Evolutionary conservation across 2,797 vertebrate species (phyloP).

Genomic region (Chanos chanos): DNA sequence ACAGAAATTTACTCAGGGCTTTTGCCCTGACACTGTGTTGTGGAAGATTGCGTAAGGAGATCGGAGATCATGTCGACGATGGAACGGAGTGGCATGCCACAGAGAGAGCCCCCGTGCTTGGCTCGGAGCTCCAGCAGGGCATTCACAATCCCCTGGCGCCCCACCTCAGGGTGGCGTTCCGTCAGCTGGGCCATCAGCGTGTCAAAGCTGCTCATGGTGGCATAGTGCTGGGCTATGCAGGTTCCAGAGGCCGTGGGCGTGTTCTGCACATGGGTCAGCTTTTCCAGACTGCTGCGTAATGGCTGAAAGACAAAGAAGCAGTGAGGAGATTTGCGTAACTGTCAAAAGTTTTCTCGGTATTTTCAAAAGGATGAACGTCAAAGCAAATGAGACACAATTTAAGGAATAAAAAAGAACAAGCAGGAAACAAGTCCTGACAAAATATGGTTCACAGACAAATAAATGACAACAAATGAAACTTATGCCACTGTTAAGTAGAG

Average conservation of each 20-base stretch:
- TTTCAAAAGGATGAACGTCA: too few relatives aligned
- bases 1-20: too few relatives aligned
- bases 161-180: constrained; percentile 47
- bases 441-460: too few relatives aligned
- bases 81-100: constrained; percentile 51
- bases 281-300: constrained; percentile 28
- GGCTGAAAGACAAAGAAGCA: neutral
- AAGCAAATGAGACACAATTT: too few relatives aligned
- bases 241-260: constrained; percentile 50
- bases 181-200: constrained; percentile 57
- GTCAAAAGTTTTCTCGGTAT: neutral
- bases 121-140: constrained; percentile 57
- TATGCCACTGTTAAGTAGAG: too few relatives aligned
- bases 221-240: constrained; percentile 54
- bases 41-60: constrained; percentile 43
- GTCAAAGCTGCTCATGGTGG: constrained; percentile 61
- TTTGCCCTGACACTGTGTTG: neutral
- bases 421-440: too few relatives aligned
- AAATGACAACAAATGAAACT: too few relatives aligned
- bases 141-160: constrained; percentile 48
- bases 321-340: neutral
- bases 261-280: constrained; percentile 37
- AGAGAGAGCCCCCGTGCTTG: constrained; percentile 47
- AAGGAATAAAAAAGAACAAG: too few relatives aligned
- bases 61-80: constrained; percentile 65